Evolutionary conservation across 2,797 vertebrate species (phyloP).

Genomic region (Forpus xanthops): DNA sequence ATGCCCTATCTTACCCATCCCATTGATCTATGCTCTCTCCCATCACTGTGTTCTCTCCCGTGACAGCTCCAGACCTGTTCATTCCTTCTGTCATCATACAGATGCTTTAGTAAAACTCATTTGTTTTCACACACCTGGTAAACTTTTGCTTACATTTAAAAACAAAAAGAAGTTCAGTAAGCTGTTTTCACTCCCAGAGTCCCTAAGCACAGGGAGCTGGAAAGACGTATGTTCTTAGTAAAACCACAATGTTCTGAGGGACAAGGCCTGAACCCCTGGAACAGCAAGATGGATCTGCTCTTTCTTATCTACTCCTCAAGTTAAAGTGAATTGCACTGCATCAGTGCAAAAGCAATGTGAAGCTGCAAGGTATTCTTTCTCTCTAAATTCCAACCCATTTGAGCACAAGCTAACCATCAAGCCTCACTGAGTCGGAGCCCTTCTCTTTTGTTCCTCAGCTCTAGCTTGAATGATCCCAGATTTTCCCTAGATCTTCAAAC

Average conservation of each 20-base stretch:
- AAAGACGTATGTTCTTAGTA: neutral
- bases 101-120: neutral
- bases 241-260: neutral
- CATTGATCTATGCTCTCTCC: neutral
- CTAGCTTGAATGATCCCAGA: neutral
- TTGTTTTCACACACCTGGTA: neutral
- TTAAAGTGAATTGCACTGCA: neutral
- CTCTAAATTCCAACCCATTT: neutral
- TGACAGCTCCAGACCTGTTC: neutral
- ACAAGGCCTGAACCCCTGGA: neutral
- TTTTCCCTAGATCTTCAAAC: constrained; percentile 31
- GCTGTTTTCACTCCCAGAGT: neutral
- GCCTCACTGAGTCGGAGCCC: neutral
- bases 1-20: neutral
- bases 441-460: neutral
- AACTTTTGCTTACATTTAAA: neutral
- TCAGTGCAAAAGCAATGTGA: neutral
- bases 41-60: neutral
- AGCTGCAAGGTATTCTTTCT: neutral
- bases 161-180: neutral
- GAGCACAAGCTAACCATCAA: neutral
- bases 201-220: neutral
- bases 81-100: neutral
- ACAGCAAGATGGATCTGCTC: neutral
- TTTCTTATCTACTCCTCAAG: neutral